Conservation (phyloP, 2,113 vertebrate genomes). For the Mus pahari region DNA sequence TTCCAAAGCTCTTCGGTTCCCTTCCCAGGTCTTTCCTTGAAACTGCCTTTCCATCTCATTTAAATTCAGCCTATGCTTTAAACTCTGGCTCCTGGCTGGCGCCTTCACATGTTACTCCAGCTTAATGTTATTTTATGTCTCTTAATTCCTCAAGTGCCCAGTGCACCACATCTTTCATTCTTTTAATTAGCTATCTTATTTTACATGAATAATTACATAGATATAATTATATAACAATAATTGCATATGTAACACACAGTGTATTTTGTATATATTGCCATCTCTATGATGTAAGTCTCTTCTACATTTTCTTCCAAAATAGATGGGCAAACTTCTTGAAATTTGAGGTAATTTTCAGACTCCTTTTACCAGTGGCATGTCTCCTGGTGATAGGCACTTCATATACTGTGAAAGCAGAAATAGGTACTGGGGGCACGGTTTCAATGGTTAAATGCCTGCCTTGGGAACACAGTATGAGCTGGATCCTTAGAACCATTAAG, state of each 20-base stretch:
- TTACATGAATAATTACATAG: not conserved
- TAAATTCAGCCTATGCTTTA: not conserved
- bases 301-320: conserved; percentile 18
- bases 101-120: not conserved
- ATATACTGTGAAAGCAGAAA: not conserved
- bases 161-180: not conserved
- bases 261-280: not conserved
- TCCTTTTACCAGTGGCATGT: not conserved
- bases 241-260: not conserved
- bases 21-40: not conserved
- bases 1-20: not conserved
- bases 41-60: not conserved
- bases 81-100: not conserved
- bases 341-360: not conserved
- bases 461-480: not conserved
- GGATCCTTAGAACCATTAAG: not conserved
- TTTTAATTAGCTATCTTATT: not conserved
- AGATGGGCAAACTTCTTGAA: not conserved
- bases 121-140: not conserved
- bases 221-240: not conserved
- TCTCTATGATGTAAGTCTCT: not conserved
- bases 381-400: not conserved
- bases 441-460: not conserved
- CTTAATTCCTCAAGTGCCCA: not conserved
- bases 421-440: not conserved